Evolutionary conservation across 2,113 vertebrate genomes (phyloP).

Genomic region (Melanocharis versteri): DNA sequence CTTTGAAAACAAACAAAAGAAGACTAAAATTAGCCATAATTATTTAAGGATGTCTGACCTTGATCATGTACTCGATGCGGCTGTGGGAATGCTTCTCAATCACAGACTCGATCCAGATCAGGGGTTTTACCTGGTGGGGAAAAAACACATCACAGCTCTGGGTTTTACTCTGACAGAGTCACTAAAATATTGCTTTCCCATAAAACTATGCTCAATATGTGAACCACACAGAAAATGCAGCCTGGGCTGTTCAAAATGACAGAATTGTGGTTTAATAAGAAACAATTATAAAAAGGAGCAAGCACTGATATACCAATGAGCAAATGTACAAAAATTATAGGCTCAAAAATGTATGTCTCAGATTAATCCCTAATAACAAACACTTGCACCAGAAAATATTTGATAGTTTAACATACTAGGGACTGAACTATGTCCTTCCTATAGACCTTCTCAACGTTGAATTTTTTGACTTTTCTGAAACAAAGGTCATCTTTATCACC

Average conservation of each 20-base stretch:
- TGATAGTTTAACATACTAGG: neutral
- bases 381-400: neutral
- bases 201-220: neutral
- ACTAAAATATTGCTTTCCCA: neutral
- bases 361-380: neutral
- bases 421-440: neutral
- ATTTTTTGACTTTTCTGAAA: neutral
- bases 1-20: neutral
- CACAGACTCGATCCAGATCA: constrained; percentile 98
- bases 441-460: fast-evolving
- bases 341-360: neutral
- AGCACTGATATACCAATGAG: fast-evolving
- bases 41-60: constrained; percentile 70
- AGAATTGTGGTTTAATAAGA: neutral
- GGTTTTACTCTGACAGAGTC: neutral
- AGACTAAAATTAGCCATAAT: neutral
- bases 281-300: neutral
- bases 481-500: neutral
- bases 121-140: constrained; percentile 84
- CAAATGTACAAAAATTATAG: neutral
- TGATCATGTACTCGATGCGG: constrained; percentile 98
- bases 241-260: neutral
- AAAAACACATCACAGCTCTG: neutral
- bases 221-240: neutral
- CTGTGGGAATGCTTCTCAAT: constrained; percentile 99